Evolutionary conservation across 2,113 vertebrate genomes (phyloP).

Genomic region (Brienomyrus brachyistius): DNA sequence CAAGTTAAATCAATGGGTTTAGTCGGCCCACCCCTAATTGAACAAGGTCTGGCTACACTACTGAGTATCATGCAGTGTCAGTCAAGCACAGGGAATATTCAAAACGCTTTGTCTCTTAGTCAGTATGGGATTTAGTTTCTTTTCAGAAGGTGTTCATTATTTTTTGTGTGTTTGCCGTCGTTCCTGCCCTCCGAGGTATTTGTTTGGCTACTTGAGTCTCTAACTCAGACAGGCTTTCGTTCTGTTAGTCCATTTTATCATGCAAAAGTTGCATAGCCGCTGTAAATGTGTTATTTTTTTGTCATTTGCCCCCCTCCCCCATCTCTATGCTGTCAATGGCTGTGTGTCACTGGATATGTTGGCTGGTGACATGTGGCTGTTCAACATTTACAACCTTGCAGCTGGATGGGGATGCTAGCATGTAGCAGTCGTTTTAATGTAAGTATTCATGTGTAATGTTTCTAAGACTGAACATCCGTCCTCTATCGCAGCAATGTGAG

Average conservation of each 20-base stretch:
- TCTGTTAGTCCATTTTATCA: neutral
- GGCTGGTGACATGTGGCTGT: neutral
- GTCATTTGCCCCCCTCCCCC: neutral
- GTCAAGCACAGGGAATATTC: neutral
- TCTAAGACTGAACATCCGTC: neutral
- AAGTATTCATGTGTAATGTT: neutral
- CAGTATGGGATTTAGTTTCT: neutral
- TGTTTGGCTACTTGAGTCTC: neutral
- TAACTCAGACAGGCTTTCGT: neutral
- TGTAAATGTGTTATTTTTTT: neutral
- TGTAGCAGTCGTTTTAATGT: neutral
- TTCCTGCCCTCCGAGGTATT: neutral
- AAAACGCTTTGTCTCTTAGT: neutral
- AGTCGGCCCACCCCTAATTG: neutral
- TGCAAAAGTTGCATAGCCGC: neutral
- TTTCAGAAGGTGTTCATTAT: neutral
- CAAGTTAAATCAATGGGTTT: neutral
- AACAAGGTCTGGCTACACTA: neutral
- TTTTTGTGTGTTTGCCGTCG: neutral
- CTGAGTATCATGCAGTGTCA: neutral
- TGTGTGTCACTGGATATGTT: neutral
- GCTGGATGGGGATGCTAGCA: neutral
- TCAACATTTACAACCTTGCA: neutral
- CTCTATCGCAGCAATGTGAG: neutral
- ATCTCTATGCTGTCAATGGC: neutral